These are phyloP conservation scores for Phataginus tetradactyla DNA, from an alignment of 2,797 vertebrate genomes.

Conservation along the genomic window DNA sequence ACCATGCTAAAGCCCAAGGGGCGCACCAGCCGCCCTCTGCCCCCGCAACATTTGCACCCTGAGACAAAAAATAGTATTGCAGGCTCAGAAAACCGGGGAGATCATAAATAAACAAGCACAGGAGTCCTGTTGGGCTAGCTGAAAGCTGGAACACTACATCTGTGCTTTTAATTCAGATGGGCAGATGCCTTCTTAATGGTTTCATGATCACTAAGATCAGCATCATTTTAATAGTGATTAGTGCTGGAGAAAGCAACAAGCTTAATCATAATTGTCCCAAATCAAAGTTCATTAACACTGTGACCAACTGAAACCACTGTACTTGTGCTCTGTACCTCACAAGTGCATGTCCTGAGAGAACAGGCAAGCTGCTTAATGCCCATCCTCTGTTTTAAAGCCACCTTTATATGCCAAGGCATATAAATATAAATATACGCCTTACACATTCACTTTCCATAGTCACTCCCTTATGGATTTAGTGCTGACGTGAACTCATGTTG, in stretches of 20 bases:
- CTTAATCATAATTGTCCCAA: slow-evolving; percentile 50
- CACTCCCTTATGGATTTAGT: background rate
- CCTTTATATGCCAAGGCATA: background rate
- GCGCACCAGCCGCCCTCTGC: no score
- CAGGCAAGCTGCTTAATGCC: background rate
- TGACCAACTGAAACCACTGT: background rate
- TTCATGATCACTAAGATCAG: slow-evolving; percentile 54
- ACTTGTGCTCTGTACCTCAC: background rate
- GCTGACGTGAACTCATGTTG: background rate
- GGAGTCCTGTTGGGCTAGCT: background rate
- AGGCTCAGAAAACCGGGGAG: background rate
- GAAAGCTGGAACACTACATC: slow-evolving; percentile 10
- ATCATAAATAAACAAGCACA: background rate
- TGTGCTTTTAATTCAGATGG: background rate
- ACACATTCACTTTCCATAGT: background rate
- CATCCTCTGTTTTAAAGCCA: background rate
- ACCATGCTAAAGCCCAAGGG: background rate
- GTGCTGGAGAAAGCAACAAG: slow-evolving; percentile 47
- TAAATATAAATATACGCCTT: no score
- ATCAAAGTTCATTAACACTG: slow-evolving; percentile 52
- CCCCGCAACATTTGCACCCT: background rate
- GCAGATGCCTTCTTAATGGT: slow-evolving; percentile 61
- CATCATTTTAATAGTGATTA: slow-evolving; percentile 65
- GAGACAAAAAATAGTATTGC: background rate
- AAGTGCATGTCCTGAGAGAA: background rate